Evolutionary conservation across 2,113 vertebrate genomes (phyloP).

Genomic region (Alouatta palliata): DNA sequence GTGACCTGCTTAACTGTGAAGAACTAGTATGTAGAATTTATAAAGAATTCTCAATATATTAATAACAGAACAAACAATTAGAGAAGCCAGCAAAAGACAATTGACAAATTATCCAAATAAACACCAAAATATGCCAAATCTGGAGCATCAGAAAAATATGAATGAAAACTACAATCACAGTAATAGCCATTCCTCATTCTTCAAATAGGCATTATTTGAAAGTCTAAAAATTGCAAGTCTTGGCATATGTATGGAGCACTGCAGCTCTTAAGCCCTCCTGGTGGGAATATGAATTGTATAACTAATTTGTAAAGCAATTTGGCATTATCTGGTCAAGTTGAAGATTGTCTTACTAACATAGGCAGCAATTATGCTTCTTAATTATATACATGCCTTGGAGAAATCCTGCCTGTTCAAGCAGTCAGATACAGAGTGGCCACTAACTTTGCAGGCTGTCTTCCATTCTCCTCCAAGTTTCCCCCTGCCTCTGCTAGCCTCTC

Average conservation of each 20-base stretch:
- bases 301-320: slow-evolving; percentile 4
- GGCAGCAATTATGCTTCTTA: not conserved
- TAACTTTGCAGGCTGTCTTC: not conserved
- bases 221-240: not conserved
- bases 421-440: not conserved
- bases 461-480: not conserved
- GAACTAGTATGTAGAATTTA: not conserved
- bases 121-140: not conserved
- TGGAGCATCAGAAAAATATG: not conserved
- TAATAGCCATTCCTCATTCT: not conserved
- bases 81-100: not conserved
- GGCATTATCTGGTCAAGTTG: not conserved
- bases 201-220: not conserved
- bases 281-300: not conserved
- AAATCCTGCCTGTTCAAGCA: not conserved
- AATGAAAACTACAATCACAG: not conserved
- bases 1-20: not conserved
- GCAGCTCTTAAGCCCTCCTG: not conserved
- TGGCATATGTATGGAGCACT: not conserved
- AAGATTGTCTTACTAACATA: not conserved
- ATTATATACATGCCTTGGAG: not conserved
- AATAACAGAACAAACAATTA: not conserved
- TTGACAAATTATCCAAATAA: not conserved
- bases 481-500: not conserved
- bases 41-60: not conserved